Percentiles rank a stretch among this genome's conserved stretches.
phyloP scores from a whole-genome alignment of 2,888 invertebrate species.

The Chalcis sispes region DNA sequence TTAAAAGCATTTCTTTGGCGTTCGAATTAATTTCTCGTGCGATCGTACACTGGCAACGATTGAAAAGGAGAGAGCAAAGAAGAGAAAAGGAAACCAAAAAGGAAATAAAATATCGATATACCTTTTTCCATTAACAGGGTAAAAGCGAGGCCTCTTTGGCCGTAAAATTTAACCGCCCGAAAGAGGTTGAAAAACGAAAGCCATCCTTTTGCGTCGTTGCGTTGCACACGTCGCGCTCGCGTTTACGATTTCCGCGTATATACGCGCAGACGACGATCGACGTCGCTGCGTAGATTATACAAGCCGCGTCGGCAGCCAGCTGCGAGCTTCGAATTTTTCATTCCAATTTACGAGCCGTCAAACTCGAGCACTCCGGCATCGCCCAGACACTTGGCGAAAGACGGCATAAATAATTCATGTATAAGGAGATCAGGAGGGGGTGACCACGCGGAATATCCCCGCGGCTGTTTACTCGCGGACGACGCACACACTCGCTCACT shows the following conservation, averaged over 20 bases:
- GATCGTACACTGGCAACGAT: neutral
- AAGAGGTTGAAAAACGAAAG: neutral
- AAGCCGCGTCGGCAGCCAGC: too few relatives aligned
- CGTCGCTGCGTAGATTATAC: too few relatives aligned
- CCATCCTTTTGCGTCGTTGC: neutral
- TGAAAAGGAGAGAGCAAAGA: too few relatives aligned
- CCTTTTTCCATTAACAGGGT: too few relatives aligned
- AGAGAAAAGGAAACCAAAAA: neutral
- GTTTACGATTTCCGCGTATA: slow-evolving; percentile 33
- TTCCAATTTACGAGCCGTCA: slow-evolving; percentile 75
- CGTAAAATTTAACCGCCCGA: slow-evolving; percentile 20
- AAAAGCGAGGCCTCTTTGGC: neutral
- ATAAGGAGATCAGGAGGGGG: neutral
- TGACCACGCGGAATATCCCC: slow-evolving; percentile 17
- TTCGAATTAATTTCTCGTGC: slow-evolving; percentile 3
- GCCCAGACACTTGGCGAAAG: slow-evolving; percentile 69
- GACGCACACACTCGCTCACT: neutral
- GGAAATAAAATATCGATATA: too few relatives aligned
- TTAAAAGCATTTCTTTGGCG: neutral
- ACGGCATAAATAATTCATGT: slow-evolving; percentile 42
- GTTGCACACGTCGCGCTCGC: neutral
- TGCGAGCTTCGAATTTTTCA: slow-evolving; percentile 68
- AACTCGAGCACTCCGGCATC: slow-evolving; percentile 70
- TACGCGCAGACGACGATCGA: slow-evolving; percentile 44
- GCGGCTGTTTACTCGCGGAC: slow-evolving; percentile 27